phyloP scores from a whole-genome alignment of 2,888 invertebrate species.

The Petrolisthes manimaculis region DNA sequence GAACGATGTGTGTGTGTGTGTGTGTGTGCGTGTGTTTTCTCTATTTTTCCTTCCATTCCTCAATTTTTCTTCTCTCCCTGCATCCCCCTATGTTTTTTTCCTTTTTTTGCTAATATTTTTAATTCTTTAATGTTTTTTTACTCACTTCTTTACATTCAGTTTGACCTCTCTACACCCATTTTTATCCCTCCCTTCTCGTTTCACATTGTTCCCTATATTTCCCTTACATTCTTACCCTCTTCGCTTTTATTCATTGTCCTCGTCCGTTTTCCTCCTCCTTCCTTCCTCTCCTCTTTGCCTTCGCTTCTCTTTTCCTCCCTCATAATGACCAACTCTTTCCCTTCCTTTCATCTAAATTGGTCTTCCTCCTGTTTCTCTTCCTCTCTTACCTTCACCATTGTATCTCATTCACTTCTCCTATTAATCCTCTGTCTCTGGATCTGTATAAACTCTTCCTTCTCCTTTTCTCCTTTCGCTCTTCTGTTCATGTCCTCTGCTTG shows the following conservation, averaged over 20 bases:
- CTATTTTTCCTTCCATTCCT: neutral
- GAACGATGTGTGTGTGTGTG: neutral
- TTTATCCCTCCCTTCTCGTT: neutral
- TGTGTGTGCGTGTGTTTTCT: neutral
- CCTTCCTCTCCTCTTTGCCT: neutral
- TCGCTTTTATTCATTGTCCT: neutral
- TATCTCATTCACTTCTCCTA: too few species aligned
- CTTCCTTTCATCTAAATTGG: neutral
- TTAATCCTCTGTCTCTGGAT: too few species aligned
- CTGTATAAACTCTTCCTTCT: too few species aligned
- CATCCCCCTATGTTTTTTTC: neutral
- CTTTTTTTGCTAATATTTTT: neutral
- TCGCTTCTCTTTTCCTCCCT: neutral
- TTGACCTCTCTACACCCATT: neutral
- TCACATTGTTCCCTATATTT: neutral
- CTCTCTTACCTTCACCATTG: too few species aligned
- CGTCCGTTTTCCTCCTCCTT: neutral
- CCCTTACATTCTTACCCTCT: neutral
- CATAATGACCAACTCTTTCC: neutral
- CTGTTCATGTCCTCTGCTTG: neutral
- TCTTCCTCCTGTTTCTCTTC: too few species aligned
- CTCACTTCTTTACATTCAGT: neutral
- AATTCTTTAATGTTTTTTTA: neutral
- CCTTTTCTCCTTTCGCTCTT: too few species aligned
- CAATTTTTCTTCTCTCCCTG: neutral